Evolutionary conservation across 2,113 vertebrate genomes (phyloP).

Genomic region (Globicephala melas): DNA sequence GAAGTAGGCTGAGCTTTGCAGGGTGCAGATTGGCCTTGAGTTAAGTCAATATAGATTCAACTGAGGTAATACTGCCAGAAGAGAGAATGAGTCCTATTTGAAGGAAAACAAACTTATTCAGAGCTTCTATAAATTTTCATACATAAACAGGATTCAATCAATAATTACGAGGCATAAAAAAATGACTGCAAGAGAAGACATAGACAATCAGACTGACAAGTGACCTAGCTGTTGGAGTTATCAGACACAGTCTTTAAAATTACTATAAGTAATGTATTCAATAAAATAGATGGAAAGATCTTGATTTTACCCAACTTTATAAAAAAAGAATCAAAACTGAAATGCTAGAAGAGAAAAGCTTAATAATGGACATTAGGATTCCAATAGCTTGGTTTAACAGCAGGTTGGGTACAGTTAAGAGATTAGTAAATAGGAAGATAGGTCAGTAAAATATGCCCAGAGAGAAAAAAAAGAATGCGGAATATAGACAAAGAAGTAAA

Average conservation of each 20-base stretch:
- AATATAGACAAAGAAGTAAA: background rate
- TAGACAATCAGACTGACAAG: background rate
- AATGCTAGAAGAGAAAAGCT: background rate
- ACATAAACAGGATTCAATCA: background rate
- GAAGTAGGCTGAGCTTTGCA: background rate
- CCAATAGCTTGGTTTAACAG: background rate
- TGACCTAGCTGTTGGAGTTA: background rate
- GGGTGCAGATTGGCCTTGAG: background rate
- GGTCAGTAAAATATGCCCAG: background rate
- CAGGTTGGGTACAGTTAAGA: background rate
- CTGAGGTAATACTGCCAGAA: background rate
- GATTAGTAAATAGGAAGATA: background rate
- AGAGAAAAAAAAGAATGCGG: background rate
- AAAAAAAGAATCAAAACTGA: background rate
- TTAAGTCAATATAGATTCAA: background rate
- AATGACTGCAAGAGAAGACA: background rate
- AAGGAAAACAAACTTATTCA: background rate
- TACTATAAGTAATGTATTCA: background rate
- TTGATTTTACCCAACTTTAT: background rate
- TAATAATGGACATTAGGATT: background rate
- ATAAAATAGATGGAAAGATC: background rate
- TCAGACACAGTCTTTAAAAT: background rate
- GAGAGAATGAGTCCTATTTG: background rate
- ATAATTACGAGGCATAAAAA: background rate
- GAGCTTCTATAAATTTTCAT: background rate